Conservation (phyloP, 2,797 vertebrate genomes). For the Microctenopoma stevenorrisi region DNA sequence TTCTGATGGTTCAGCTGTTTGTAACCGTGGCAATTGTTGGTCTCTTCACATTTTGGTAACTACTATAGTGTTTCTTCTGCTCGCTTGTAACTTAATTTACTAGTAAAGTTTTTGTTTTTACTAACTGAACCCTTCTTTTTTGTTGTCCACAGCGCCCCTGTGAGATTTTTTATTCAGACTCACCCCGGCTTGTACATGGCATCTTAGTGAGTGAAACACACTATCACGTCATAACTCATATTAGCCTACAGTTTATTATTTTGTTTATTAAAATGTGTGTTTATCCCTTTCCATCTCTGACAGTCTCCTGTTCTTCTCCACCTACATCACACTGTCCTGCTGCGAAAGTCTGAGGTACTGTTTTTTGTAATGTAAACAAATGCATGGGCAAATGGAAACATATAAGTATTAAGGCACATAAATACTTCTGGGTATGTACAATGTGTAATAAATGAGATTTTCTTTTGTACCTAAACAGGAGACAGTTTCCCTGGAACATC, state of each 20-base stretch:
- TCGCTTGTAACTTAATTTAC: not conserved
- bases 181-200: slow-evolving; percentile 91
- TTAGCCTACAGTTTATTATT: not conserved
- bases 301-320: slow-evolving; percentile 90
- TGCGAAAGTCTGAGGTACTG: slow-evolving; percentile 90
- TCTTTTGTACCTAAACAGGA: slow-evolving; percentile 78
- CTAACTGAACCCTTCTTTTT: not conserved
- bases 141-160: slow-evolving; percentile 82
- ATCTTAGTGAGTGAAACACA: slow-evolving; percentile 89
- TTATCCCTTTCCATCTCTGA: not conserved
- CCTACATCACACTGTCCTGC: slow-evolving; percentile 92
- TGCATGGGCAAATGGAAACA: not conserved
- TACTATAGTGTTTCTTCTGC: not conserved
- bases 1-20: slow-evolving; percentile 91
- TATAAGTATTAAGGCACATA: not conserved
- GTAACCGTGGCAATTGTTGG: slow-evolving; percentile 87
- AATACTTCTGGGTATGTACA: not conserved
- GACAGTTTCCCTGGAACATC: slow-evolving; percentile 93
- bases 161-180: slow-evolving; percentile 90
- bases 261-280: not conserved
- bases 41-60: slow-evolving; percentile 95
- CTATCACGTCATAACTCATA: not conserved
- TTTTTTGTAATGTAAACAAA: not conserved
- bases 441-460: not conserved
- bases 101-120: not conserved